A percentile compares a stretch with the other conserved stretches of the same genome.
Conservation (phyloP, 2,113 vertebrate genomes). For the Gnathonemus echidnorhynchus region DNA sequence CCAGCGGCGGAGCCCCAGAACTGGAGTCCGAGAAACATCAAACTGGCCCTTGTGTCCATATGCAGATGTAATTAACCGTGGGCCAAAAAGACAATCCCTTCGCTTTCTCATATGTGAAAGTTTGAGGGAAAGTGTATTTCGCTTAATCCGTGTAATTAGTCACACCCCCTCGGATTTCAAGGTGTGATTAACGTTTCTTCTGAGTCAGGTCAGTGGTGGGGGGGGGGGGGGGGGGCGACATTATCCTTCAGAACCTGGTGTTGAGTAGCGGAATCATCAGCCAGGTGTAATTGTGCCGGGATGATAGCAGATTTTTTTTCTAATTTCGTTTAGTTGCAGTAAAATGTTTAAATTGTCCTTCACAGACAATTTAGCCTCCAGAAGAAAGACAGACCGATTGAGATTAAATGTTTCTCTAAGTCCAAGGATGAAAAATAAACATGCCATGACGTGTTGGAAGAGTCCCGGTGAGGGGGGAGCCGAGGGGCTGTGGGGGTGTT, state of each 20-base stretch:
- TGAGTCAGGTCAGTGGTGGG: conserved; percentile 30
- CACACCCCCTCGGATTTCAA: conserved; percentile 52
- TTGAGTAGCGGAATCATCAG: conserved; percentile 32
- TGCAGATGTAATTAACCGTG: background rate
- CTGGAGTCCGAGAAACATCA: background rate
- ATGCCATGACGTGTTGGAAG: background rate
- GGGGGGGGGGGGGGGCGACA: conserved; percentile 45
- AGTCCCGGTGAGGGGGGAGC: background rate
- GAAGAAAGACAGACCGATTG: background rate
- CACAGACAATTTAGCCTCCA: background rate
- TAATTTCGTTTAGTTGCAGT: background rate
- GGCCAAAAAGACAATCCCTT: background rate
- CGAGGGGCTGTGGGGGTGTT: background rate
- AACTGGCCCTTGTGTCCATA: background rate
- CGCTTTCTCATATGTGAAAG: conserved; percentile 27
- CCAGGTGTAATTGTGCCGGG: background rate
- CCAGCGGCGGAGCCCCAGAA: background rate
- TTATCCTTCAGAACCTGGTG: conserved; percentile 36
- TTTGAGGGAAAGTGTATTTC: conserved; percentile 34
- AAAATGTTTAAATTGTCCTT: background rate
- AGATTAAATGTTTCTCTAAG: background rate
- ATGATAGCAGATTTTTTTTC: background rate
- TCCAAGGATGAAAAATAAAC: background rate
- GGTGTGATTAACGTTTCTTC: conserved; percentile 36
- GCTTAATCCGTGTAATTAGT: conserved; percentile 53